Evolutionary conservation across 2,113 vertebrate genomes (phyloP), one percentile per base, ranked within the genome.

Genomic region (Mixornis gularis): DNA sequence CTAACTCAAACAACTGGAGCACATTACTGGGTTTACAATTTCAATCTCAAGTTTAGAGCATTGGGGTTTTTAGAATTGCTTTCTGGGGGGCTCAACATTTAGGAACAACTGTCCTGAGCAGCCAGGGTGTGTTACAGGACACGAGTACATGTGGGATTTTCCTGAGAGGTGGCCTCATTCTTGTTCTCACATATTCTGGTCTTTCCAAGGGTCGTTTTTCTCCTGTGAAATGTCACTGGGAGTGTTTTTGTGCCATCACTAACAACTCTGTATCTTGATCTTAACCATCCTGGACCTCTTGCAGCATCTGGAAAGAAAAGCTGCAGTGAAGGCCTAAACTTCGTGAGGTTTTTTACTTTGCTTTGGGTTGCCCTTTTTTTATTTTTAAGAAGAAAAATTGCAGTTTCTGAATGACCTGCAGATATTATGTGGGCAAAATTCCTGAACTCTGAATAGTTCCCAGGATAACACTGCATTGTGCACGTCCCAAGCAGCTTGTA

Each of bases 11-110:
- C 49, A 62, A 1, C 24, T 30, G 25, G 36, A 90, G 36, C 58
- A 83, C 90, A 73, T 90, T 19, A 78, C 48, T 62, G 24, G 52
- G 44, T 74, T 88, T 92, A 52, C 27, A 38, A 15, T 80, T 93
- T 74, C 49, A 44, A 51, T 48, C 41, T 63, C 22, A 22, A 22
- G 4, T 4, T 85, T 60, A 36, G 34, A 63, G 24, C 26, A 17
- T 12, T 49, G 20, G 5, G 15, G 4, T 7, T 59, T 85, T 85
- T 59, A 29, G 27, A 80, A 36, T 65, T 92, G 48, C 7, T 25
- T 40, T 83, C 21, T 49, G 41, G 16, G 68, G 80, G 29, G 32
- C 3, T 76, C 56, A 63, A 34, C 4, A 7, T 40, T 43, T 43
- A 55, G 51, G 51, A 93, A 64, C 72, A n/a, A 26, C 13, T 68